These are phyloP conservation scores for Nannospalax galili DNA, from an alignment of 2,113 vertebrate genomes.

Conservation along the genomic window DNA sequence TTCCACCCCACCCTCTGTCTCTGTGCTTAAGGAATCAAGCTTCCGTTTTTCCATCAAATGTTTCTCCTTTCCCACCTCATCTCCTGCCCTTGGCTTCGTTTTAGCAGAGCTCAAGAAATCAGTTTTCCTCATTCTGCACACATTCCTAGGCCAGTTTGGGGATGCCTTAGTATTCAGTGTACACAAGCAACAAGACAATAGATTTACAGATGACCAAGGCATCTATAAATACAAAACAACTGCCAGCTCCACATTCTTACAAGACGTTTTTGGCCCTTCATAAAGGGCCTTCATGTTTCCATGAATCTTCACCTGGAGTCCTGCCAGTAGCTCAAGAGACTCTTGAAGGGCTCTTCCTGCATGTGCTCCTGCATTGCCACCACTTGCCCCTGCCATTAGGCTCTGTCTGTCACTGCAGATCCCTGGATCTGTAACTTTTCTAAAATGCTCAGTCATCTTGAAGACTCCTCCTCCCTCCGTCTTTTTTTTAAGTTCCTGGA, in stretches of 20 bases:
- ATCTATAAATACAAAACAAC: background rate
- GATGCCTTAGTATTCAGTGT: background rate
- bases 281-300: background rate
- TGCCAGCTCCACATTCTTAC: background rate
- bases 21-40: background rate
- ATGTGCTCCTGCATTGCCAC: no score
- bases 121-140: background rate
- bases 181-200: background rate
- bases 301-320: background rate
- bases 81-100: background rate
- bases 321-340: background rate
- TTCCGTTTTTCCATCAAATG: slow-evolving; percentile 48
- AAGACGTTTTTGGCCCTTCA: background rate
- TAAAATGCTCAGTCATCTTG: background rate
- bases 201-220: background rate
- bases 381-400: no score
- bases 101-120: background rate
- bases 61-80: background rate
- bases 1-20: background rate
- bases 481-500: background rate
- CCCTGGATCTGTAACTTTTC: background rate
- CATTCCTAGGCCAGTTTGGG: background rate
- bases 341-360: rapidly evolving
- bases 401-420: background rate
- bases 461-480: background rate